Percentiles rank a stretch among this genome's conserved stretches.
Evolutionary conservation across 2,888 invertebrate species (phyloP).

Genomic region (Chalcosyrphus nemorum): DNA sequence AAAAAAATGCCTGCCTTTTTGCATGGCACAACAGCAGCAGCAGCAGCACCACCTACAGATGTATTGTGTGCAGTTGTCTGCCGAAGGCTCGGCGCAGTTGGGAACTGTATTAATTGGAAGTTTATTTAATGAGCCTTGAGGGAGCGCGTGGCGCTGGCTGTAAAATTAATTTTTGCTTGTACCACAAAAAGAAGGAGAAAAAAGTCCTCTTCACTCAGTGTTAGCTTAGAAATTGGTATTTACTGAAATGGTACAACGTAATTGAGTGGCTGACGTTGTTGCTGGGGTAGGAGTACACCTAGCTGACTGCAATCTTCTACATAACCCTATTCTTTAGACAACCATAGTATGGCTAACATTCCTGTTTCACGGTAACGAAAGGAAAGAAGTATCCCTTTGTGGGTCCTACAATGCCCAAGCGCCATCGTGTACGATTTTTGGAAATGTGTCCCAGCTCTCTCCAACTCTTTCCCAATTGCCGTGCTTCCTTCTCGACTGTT

Average conservation of each 20-base stretch:
- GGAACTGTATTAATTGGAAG: slow-evolving; percentile 65
- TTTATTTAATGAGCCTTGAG: slow-evolving; percentile 55
- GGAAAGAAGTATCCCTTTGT: too few relatives aligned
- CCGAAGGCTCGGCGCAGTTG: slow-evolving; percentile 32
- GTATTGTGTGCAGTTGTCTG: slow-evolving; percentile 34
- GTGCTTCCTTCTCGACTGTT: too few relatives aligned
- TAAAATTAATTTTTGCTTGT: slow-evolving; percentile 43
- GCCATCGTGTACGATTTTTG: too few relatives aligned
- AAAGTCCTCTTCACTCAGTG: background rate
- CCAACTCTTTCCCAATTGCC: too few relatives aligned
- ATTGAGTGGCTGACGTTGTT: too few relatives aligned
- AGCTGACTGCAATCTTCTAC: too few relatives aligned
- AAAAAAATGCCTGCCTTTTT: slow-evolving; percentile 13
- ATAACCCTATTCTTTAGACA: too few relatives aligned
- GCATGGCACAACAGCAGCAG: slow-evolving; percentile 15
- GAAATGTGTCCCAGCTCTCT: too few relatives aligned
- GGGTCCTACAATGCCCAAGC: too few relatives aligned
- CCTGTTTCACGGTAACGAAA: too few relatives aligned
- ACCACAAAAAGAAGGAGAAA: background rate
- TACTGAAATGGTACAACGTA: background rate
- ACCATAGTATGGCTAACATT: too few relatives aligned
- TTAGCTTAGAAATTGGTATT: background rate
- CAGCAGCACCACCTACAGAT: background rate
- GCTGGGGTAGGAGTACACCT: background rate
- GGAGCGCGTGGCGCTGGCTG: slow-evolving; percentile 41